Percentiles rank a stretch among this genome's conserved stretches.
phyloP scores from a whole-genome alignment of 2,888 invertebrate genomes.

The Pseudococcus longispinus region DNA sequence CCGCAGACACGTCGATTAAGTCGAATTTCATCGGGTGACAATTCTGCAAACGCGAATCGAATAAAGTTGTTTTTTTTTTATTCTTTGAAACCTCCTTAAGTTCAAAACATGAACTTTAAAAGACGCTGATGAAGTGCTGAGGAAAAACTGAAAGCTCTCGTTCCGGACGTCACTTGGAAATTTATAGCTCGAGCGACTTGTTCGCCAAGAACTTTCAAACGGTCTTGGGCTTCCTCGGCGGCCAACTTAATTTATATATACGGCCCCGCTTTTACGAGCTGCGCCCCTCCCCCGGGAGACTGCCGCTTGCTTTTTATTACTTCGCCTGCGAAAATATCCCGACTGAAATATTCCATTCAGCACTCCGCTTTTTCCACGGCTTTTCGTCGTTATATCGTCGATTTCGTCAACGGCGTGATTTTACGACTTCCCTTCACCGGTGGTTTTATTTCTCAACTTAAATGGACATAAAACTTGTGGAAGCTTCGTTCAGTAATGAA shows the following conservation, averaged over 20 bases:
- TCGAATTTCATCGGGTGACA: slow-evolving; percentile 13
- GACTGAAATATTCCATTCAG: slow-evolving; percentile 46
- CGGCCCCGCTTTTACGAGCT: slow-evolving; percentile 53
- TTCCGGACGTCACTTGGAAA: slow-evolving; percentile 48
- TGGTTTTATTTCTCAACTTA: slow-evolving; percentile 44
- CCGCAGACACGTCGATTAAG: slow-evolving; percentile 4
- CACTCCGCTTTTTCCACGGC: slow-evolving; percentile 29
- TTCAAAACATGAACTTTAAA: slow-evolving; percentile 33
- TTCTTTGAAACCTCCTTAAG: slow-evolving; percentile 36
- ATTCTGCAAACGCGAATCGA: background rate
- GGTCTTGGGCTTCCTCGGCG: slow-evolving; percentile 54
- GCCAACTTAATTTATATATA: slow-evolving; percentile 55
- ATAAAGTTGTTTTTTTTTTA: slow-evolving; percentile 12
- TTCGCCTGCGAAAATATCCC: slow-evolving; percentile 37
- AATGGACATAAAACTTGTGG: slow-evolving; percentile 37
- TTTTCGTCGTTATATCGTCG: slow-evolving; percentile 50
- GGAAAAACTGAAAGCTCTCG: slow-evolving; percentile 46
- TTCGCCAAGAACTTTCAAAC: slow-evolving; percentile 50
- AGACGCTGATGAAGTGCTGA: slow-evolving; percentile 46
- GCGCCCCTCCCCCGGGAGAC: slow-evolving; percentile 53
- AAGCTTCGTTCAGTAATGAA: slow-evolving; percentile 37
- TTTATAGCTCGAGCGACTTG: slow-evolving; percentile 51
- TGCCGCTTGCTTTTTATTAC: slow-evolving; percentile 39
- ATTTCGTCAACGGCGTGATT: slow-evolving; percentile 55
- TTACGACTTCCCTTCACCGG: slow-evolving; percentile 48